A percentile compares a stretch with the other conserved stretches of the same genome.
Evolutionary conservation across 2,797 vertebrate genomes (phyloP).

Genomic region (Sorex maritimensis): DNA sequence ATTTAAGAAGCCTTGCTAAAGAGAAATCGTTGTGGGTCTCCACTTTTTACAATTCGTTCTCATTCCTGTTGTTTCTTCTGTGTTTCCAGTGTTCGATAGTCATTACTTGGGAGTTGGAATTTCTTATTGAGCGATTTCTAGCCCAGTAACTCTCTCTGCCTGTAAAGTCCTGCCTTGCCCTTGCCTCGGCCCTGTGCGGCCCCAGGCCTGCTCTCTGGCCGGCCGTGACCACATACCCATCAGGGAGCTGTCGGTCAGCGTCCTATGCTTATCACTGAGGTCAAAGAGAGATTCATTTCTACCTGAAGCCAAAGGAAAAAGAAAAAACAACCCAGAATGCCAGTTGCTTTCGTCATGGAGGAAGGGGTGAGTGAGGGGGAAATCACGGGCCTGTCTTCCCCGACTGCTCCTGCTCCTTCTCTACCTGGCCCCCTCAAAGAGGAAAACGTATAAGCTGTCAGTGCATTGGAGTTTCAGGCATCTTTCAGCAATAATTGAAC

Average conservation of each 20-base stretch:
- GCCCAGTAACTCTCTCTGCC: slow-evolving; percentile 56
- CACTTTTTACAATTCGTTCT: slow-evolving; percentile 31
- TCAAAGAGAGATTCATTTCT: slow-evolving; percentile 79
- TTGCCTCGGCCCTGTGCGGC: slow-evolving; percentile 20
- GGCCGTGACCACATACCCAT: slow-evolving; percentile 51
- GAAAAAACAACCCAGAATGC: too few species aligned
- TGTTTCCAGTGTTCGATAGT: slow-evolving; percentile 33
- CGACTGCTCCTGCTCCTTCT: slow-evolving; percentile 76
- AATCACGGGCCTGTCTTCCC: slow-evolving; percentile 51
- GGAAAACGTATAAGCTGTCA: slow-evolving; percentile 70
- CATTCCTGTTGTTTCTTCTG: slow-evolving; percentile 41
- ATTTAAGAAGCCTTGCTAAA: slow-evolving; percentile 59
- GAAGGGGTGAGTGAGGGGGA: background rate
- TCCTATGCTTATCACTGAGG: slow-evolving; percentile 6
- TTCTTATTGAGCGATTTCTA: slow-evolving; percentile 84
- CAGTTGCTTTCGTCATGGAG: too few species aligned
- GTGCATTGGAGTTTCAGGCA: slow-evolving; percentile 74
- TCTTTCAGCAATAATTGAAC: slow-evolving; percentile 79
- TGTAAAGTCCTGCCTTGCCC: slow-evolving; percentile 73
- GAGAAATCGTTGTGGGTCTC: slow-evolving; percentile 27
- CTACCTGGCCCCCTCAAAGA: slow-evolving; percentile 75
- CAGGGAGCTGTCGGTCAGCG: slow-evolving; percentile 37
- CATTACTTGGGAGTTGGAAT: slow-evolving; percentile 60
- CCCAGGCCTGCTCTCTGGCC: slow-evolving; percentile 72
- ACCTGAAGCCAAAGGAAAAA: slow-evolving; percentile 63